Base-by-base conservation (phyloP, 2,888 invertebrate species). In the Lapara coniferarum region DNA sequence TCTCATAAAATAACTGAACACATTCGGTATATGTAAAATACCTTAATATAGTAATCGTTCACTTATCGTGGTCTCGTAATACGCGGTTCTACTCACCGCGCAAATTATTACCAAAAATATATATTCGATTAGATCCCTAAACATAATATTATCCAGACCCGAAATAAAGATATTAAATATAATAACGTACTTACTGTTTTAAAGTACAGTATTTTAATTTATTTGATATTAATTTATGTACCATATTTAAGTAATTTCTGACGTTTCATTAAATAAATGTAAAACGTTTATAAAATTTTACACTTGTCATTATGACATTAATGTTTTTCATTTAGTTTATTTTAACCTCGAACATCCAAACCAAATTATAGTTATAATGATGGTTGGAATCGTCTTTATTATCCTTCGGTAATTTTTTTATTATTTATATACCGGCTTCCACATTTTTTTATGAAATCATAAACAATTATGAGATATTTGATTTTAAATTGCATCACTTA, bases 31-130 rank as follows among this genome's bases (percentile, higher is more conserved):
- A 44, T 12, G 10, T 25, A 13, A 7, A 44, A 19, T 63, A 63
- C 19, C 19, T 49, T 63, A 63, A 46, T 63, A 19, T 12, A 49
- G 49, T 19, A 63, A 63, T 63, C 63, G 12, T 16, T 59, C 59
- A 59, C 10, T 44, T 59, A 49, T 5, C 19, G 49, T 46, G 19
- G 10, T 12, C 16, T 49, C 49, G 2, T 19, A 49, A 49, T 63
- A 49, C 63, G 19, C 63, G 49, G 63, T 49, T 16, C 49, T 13
- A 16, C 46, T 63, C 49, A 19, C 25, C 49, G 63, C 49, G 59
- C 13, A 13, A 5, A 19, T 25, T 56, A 49, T 12, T 63, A 13
- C 2, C 16, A 12, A 46, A 19, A 59, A 37, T 10, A 46, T 63
- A 16, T 30, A 10, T 25, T 37, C 37, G 7, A 8, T 37, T 37